phyloP scores from a whole-genome alignment of 2,113 vertebrate species.

The Prolemur simus region DNA sequence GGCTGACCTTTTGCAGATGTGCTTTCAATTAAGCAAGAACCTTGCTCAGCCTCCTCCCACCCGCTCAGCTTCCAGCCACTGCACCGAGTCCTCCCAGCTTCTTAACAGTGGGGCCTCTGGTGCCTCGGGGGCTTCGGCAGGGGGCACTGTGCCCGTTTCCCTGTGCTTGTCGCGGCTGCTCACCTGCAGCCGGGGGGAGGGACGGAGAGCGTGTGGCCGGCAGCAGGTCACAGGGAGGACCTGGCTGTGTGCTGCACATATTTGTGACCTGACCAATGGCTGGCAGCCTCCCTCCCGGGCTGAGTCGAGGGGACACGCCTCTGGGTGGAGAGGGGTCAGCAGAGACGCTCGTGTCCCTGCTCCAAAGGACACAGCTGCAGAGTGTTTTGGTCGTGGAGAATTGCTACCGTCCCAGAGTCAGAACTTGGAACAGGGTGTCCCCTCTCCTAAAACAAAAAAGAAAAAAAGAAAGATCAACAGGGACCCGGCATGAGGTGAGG shows the following conservation, averaged over 20 bases:
- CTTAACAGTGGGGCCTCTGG: background rate
- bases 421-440: background rate
- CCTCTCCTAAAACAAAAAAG: background rate
- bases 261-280: background rate
- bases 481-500: background rate
- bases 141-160: accelerated
- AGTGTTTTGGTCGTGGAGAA: background rate
- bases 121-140: accelerated
- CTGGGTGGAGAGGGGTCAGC: background rate
- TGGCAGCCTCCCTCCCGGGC: background rate
- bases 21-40: conserved; percentile 64
- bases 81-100: background rate
- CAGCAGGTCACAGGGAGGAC: background rate
- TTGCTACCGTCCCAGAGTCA: conserved; percentile 36
- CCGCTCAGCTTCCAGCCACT: background rate
- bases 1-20: conserved; percentile 61
- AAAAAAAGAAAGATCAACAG: background rate
- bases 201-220: accelerated
- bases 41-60: background rate
- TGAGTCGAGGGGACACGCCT: accelerated
- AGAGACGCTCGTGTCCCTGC: background rate
- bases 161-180: accelerated
- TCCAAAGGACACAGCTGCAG: conserved; percentile 57
- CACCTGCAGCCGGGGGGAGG: background rate
- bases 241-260: background rate